Percentiles rank a stretch among this genome's conserved stretches.
Conservation (phyloP, 2,888 invertebrate species). For the Rhagophthalmus giganteus region DNA sequence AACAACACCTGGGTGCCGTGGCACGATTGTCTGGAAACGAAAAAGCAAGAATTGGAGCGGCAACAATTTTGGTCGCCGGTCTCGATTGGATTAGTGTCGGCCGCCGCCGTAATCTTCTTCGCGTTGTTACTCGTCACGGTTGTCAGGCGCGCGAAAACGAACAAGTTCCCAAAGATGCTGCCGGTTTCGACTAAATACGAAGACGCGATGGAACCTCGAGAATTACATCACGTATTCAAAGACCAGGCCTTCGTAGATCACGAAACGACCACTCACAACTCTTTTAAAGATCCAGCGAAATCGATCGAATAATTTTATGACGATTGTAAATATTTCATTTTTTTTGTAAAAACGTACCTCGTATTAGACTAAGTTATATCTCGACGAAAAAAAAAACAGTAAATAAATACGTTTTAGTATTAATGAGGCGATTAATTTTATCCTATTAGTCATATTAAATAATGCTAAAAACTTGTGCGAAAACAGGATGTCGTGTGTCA, state of each 20-base stretch:
- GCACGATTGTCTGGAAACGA: slow-evolving; percentile 59
- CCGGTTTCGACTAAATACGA: not conserved
- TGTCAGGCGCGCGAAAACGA: slow-evolving; percentile 33
- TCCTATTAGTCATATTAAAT: no score
- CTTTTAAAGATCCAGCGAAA: not conserved
- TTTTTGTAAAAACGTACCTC: not conserved
- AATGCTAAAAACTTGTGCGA: no score
- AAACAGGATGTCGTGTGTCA: no score
- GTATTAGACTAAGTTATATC: not conserved
- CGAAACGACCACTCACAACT: not conserved
- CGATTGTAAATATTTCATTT: not conserved
- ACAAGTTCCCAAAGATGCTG: slow-evolving; percentile 7
- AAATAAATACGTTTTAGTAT: not conserved
- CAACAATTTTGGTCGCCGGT: slow-evolving; percentile 44
- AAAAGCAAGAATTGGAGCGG: slow-evolving; percentile 36
- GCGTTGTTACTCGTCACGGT: slow-evolving; percentile 42
- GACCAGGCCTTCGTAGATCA: not conserved
- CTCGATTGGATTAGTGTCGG: slow-evolving; percentile 45
- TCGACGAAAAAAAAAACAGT: not conserved
- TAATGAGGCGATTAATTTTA: no score
- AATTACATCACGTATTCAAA: not conserved
- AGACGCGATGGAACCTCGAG: not conserved
- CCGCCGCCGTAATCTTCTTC: slow-evolving; percentile 44
- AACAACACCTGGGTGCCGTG: slow-evolving; percentile 63
- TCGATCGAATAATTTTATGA: not conserved